Conservation (phyloP, 2,888 invertebrate genomes). For the Cartodere bifasciata region DNA sequence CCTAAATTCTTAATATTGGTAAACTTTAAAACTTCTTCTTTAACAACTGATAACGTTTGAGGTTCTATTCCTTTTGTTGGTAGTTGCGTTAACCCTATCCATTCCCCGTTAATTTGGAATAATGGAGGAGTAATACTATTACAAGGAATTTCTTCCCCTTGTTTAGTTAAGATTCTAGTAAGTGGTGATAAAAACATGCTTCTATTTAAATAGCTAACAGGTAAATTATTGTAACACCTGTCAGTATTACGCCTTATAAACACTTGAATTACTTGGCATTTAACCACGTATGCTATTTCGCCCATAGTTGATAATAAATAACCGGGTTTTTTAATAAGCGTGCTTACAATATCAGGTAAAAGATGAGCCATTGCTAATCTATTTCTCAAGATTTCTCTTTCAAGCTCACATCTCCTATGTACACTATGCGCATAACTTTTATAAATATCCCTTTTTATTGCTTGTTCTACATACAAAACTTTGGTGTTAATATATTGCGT, state of each 20-base stretch:
- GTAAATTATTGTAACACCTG: slow-evolving; percentile 18
- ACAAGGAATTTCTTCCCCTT: slow-evolving; percentile 12
- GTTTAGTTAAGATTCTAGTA: slow-evolving; percentile 12
- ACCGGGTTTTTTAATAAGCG: slow-evolving; percentile 18
- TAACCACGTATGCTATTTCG: slow-evolving; percentile 19
- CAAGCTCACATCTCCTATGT: slow-evolving; percentile 17
- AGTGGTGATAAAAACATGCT: slow-evolving; percentile 15
- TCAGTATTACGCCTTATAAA: slow-evolving; percentile 9
- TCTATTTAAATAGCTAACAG: slow-evolving; percentile 13
- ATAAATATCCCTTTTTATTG: slow-evolving; percentile 15
- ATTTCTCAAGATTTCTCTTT: slow-evolving; percentile 19
- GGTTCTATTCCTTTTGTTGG: neutral
- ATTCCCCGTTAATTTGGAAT: slow-evolving; percentile 12
- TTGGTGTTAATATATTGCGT: too few species aligned
- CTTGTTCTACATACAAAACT: slow-evolving; percentile 20
- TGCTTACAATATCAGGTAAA: slow-evolving; percentile 18
- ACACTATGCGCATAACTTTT: slow-evolving; percentile 16
- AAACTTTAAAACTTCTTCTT: too few species aligned
- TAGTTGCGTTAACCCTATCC: slow-evolving; percentile 9
- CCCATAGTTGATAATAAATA: slow-evolving; percentile 18
- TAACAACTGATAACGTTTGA: too few species aligned
- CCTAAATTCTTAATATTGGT: too few species aligned
- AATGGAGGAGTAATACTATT: slow-evolving; percentile 11
- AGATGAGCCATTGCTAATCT: slow-evolving; percentile 16
- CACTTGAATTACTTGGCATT: slow-evolving; percentile 17